Evolutionary conservation across 1,140 invertebrate genomes (phyloP).

Genomic region (Drosophila sturtevanti): DNA sequence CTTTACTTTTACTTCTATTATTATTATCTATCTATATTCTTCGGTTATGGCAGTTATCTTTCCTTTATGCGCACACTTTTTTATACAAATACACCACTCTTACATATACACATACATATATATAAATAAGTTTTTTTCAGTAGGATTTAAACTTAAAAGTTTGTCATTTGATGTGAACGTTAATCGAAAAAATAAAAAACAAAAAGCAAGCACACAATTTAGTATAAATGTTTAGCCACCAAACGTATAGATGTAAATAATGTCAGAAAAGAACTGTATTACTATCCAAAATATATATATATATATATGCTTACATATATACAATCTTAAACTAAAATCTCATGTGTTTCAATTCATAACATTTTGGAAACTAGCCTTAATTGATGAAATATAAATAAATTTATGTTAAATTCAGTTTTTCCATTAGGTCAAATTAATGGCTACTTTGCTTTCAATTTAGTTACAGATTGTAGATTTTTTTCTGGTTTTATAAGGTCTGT

Average conservation of each 20-base stretch:
- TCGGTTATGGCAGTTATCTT: constrained; percentile 67
- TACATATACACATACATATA: background rate
- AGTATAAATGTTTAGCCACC: constrained; percentile 58
- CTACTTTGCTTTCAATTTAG: too few species aligned
- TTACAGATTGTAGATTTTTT: too few species aligned
- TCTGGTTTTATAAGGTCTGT: too few species aligned
- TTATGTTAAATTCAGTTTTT: background rate
- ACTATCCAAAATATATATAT: constrained; percentile 58
- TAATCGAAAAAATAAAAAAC: constrained; percentile 54
- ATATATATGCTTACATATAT: constrained; percentile 26
- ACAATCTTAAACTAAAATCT: constrained; percentile 28
- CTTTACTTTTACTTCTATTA: constrained; percentile 9
- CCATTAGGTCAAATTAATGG: too few species aligned
- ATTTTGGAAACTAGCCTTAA: too few species aligned
- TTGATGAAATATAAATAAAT: too few species aligned
- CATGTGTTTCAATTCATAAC: constrained; percentile 12
- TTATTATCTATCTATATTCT: constrained; percentile 22
- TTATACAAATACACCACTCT: constrained; percentile 31
- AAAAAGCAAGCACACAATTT: constrained; percentile 10
- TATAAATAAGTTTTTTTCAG: constrained; percentile 29
- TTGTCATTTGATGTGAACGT: constrained; percentile 42
- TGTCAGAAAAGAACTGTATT: constrained; percentile 49
- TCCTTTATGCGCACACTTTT: constrained; percentile 25
- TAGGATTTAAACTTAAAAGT: constrained; percentile 18
- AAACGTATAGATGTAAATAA: constrained; percentile 48